phyloP scores from a whole-genome alignment of 1,140 invertebrate species.

The Musca domestica region DNA sequence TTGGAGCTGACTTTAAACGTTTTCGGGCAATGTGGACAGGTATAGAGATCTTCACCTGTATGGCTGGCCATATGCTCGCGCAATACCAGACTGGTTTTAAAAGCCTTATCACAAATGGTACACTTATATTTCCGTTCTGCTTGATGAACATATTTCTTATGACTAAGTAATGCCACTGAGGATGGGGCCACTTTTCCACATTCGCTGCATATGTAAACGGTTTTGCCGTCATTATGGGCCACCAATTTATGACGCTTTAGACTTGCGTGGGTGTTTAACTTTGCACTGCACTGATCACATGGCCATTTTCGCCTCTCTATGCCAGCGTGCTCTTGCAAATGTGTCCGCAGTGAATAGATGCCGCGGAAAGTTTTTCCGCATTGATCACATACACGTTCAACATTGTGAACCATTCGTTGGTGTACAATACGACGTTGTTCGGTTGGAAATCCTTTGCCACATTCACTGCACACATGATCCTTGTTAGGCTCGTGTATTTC shows the following conservation, averaged over 20 bases:
- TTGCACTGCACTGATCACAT: constrained; percentile 16
- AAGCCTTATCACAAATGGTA: constrained; percentile 36
- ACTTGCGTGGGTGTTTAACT: constrained; percentile 31
- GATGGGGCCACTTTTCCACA: constrained; percentile 32
- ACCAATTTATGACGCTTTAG: constrained; percentile 35
- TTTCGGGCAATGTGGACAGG: constrained; percentile 39
- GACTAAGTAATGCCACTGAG: constrained; percentile 29
- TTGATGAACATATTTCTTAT: constrained; percentile 34
- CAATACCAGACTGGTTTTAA: constrained; percentile 29
- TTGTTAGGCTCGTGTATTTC: constrained; percentile 33
- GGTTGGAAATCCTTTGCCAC: constrained; percentile 33
- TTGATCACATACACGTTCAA: constrained; percentile 32
- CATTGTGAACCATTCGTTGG: constrained; percentile 33
- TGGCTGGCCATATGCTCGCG: constrained; percentile 42
- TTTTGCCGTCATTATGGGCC: constrained; percentile 32
- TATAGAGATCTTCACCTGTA: constrained; percentile 38
- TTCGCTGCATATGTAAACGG: constrained; percentile 32
- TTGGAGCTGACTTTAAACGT: constrained; percentile 40
- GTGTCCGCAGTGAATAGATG: neutral
- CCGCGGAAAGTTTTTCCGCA: constrained; percentile 35
- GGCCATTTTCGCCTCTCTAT: constrained; percentile 7
- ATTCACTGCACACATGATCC: constrained; percentile 32
- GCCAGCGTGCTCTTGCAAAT: constrained; percentile 21
- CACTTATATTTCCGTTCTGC: constrained; percentile 35
- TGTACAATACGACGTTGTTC: constrained; percentile 34